These are phyloP conservation scores for Rhimphoctona megacephalus DNA, from an alignment of 2,888 invertebrate species.

Conservation along the genomic window DNA sequence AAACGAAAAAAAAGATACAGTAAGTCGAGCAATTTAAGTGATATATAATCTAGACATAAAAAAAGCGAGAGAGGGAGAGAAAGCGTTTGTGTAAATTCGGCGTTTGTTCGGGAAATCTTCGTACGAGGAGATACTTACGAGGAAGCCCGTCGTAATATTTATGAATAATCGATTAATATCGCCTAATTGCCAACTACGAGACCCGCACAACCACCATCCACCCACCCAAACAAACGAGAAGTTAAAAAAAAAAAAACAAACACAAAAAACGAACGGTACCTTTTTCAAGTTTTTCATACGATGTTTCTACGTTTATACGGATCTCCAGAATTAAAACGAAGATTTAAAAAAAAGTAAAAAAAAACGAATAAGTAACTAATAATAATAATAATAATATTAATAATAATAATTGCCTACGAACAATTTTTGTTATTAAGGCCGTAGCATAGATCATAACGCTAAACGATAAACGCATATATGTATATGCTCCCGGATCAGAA, in stretches of 20 bases:
- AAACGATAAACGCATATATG: slow-evolving; percentile 74
- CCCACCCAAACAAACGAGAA: slow-evolving; percentile 67
- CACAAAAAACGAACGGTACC: slow-evolving; percentile 75
- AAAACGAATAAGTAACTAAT: slow-evolving; percentile 38
- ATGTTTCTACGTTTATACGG: slow-evolving; percentile 84
- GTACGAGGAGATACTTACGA: slow-evolving; percentile 73
- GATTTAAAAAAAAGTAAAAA: slow-evolving; percentile 60
- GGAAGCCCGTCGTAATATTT: slow-evolving; percentile 77
- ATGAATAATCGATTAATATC: slow-evolving; percentile 82
- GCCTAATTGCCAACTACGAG: slow-evolving; percentile 80
- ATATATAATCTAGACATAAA: slow-evolving; percentile 83
- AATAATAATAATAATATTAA: slow-evolving; percentile 30
- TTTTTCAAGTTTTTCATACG: slow-evolving; percentile 83
- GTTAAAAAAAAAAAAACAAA: slow-evolving; percentile 65
- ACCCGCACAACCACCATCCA: slow-evolving; percentile 77
- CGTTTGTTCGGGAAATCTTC: slow-evolving; percentile 80
- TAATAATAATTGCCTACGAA: slow-evolving; percentile 77
- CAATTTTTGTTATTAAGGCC: slow-evolving; percentile 80
- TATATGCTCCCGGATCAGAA: slow-evolving; percentile 79
- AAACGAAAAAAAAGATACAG: slow-evolving; percentile 74
- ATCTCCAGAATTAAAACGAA: slow-evolving; percentile 79
- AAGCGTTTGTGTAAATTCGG: slow-evolving; percentile 81
- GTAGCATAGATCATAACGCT: slow-evolving; percentile 79
- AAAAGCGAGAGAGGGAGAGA: slow-evolving; percentile 51
- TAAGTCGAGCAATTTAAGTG: slow-evolving; percentile 83